These are phyloP conservation scores for Acrocephalus kingi DNA, from an alignment of 2,113 vertebrate genomes.

Conservation along the genomic window DNA sequence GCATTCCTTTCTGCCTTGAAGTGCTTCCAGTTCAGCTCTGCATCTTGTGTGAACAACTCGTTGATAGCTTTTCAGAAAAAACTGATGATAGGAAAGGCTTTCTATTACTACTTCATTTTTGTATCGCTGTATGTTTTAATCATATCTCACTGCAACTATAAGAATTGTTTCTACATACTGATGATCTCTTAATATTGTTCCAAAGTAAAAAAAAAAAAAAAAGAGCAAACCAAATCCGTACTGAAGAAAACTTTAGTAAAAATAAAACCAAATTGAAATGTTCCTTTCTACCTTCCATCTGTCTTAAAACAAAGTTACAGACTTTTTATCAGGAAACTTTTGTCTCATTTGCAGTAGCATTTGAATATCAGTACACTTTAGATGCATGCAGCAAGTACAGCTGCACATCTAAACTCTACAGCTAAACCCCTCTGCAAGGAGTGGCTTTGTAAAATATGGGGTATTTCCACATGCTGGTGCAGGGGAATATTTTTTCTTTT, in stretches of 20 bases:
- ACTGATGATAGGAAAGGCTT: background rate
- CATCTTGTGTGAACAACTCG: background rate
- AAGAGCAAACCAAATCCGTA: too few species aligned
- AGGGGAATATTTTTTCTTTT: background rate
- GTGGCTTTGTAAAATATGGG: background rate
- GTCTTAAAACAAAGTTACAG: background rate
- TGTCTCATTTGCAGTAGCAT: background rate
- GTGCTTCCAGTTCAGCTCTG: background rate
- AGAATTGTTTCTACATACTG: background rate
- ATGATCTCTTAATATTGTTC: background rate
- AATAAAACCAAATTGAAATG: rapidly evolving
- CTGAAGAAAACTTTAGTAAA: background rate
- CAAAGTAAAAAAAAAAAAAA: background rate
- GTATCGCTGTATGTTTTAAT: background rate
- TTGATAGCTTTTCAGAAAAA: background rate
- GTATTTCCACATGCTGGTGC: background rate
- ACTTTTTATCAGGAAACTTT: background rate
- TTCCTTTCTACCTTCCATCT: rapidly evolving
- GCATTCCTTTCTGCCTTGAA: background rate
- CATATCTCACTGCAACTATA: rapidly evolving
- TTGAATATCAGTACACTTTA: rapidly evolving
- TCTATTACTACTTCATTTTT: background rate
- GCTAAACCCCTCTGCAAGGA: background rate
- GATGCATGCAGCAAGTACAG: background rate
- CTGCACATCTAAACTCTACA: background rate